Conservation (phyloP, 1,140 invertebrate genomes). For the Drosophila kikkawai region DNA sequence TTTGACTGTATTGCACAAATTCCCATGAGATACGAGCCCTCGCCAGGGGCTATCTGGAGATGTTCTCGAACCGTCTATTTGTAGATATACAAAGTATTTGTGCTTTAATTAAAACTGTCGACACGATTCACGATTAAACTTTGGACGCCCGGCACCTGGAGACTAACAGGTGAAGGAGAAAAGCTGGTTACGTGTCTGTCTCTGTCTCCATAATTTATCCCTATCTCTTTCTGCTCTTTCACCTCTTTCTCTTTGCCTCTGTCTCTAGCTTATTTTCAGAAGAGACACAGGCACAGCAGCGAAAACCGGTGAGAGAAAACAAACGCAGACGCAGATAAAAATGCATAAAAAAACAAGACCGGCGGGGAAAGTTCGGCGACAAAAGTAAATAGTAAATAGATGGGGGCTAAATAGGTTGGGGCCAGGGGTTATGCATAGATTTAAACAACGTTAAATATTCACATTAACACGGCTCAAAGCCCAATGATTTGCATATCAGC, state of each 20-base stretch:
- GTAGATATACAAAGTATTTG: constrained; percentile 41
- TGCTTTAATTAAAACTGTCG: constrained; percentile 42
- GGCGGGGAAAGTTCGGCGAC: constrained; percentile 69
- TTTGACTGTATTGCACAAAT: constrained; percentile 20
- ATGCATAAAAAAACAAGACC: constrained; percentile 64
- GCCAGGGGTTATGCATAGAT: constrained; percentile 44
- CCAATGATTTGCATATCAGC: constrained; percentile 32
- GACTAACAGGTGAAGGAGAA: constrained; percentile 34
- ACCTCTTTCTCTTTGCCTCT: constrained; percentile 29
- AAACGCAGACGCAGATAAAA: constrained; percentile 58
- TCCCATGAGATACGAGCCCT: constrained; percentile 35
- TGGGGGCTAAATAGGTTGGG: constrained; percentile 36
- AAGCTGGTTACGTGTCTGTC: constrained; percentile 35
- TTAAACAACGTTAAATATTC: constrained; percentile 61
- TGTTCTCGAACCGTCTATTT: constrained; percentile 63
- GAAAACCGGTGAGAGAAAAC: constrained; percentile 60
- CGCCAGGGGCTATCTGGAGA: constrained; percentile 43
- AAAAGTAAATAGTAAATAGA: constrained; percentile 28
- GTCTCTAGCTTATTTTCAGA: constrained; percentile 19
- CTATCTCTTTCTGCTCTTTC: constrained; percentile 10
- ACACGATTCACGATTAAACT: constrained; percentile 52
- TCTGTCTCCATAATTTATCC: neutral
- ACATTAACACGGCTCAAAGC: constrained; percentile 43
- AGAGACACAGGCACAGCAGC: constrained; percentile 6
- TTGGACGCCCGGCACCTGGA: constrained; percentile 46